phyloP scores from a whole-genome alignment of 2,113 vertebrate genomes.

The Cettia cetti region DNA sequence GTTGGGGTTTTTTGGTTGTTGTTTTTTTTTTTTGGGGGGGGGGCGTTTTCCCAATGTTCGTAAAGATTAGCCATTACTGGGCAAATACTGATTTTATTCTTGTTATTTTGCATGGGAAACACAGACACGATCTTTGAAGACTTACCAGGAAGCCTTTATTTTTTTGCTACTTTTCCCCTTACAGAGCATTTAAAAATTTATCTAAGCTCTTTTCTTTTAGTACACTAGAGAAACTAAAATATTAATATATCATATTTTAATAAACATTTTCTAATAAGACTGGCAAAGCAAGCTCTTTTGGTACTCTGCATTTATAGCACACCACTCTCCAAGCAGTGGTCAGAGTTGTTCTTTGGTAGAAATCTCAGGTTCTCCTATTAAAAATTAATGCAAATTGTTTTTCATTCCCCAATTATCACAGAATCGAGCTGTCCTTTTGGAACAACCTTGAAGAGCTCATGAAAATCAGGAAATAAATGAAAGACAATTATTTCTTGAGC shows the following conservation, averaged over 20 bases:
- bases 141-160: not conserved
- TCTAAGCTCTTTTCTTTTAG: not conserved
- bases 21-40: not conserved
- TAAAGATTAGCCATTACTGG: not conserved
- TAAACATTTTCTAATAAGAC: not conserved
- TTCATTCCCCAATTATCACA: rapidly evolving
- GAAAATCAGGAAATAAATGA: not conserved
- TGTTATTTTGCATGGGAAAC: not conserved
- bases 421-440: not conserved
- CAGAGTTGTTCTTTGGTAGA: not conserved
- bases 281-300: not conserved
- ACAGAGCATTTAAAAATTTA: not conserved
- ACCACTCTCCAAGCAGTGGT: not conserved
- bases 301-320: not conserved
- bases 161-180: not conserved
- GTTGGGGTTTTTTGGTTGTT: rapidly evolving
- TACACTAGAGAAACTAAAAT: not conserved
- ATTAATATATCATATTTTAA: not conserved
- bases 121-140: not conserved
- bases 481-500: not conserved
- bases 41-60: not conserved
- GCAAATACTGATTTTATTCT: not conserved
- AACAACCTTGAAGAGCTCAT: not conserved
- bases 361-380: not conserved
- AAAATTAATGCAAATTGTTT: not conserved